Conservation (phyloP, 37 sponge, comb jelly and placozoan species). For the Hormiphora californensis region DNA sequence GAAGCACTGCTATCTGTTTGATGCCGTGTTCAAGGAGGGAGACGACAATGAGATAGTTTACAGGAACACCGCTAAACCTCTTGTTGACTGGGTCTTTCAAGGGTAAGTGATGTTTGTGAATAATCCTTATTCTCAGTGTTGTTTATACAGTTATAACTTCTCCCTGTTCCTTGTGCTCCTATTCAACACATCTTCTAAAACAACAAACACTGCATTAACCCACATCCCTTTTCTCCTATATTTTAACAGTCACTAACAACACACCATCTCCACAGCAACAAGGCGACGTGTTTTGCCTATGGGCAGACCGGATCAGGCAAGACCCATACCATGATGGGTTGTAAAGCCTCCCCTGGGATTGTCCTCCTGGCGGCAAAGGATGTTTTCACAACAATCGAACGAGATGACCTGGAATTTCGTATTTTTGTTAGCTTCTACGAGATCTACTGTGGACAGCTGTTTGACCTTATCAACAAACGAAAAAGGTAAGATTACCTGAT, state of each 20-base stretch:
- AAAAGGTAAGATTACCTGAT: constrained; percentile 2
- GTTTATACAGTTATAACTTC: too few relatives aligned
- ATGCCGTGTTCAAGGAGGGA: constrained; percentile 82
- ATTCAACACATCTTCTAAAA: too few relatives aligned
- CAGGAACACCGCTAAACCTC: constrained; percentile 80
- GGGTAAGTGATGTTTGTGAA: constrained; percentile 74
- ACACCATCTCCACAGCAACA: too few relatives aligned
- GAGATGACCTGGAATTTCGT: constrained; percentile 61
- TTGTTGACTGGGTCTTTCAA: constrained; percentile 82
- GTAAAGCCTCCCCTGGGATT: background rate
- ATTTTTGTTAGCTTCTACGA: constrained; percentile 90
- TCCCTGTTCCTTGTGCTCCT: too few relatives aligned
- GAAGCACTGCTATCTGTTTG: constrained; percentile 77
- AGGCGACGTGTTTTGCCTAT: constrained; percentile 97
- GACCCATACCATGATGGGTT: constrained; percentile 64
- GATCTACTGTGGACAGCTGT: constrained; percentile 84
- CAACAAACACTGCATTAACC: too few relatives aligned
- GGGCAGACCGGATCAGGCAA: constrained; percentile 98
- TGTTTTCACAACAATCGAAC: background rate
- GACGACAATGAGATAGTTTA: constrained; percentile 78
- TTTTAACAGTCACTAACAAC: too few relatives aligned
- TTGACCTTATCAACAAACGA: constrained; percentile 27
- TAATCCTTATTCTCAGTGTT: too few relatives aligned
- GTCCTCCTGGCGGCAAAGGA: background rate
- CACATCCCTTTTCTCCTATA: too few relatives aligned